Conservation (phyloP, 1,140 invertebrate species). For the Drosophila arizonae region DNA sequence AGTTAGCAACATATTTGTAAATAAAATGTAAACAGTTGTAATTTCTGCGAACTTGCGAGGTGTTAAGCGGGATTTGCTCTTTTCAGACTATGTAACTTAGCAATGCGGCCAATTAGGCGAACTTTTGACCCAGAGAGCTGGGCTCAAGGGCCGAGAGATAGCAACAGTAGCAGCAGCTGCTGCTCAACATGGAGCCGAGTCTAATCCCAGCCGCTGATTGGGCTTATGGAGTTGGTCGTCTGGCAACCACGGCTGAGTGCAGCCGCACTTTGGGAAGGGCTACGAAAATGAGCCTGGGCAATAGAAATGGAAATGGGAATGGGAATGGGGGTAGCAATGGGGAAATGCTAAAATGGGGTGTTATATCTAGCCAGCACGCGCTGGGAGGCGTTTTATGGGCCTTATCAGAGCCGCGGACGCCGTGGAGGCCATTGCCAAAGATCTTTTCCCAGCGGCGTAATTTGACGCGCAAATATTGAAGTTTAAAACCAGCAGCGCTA, state of each 20-base stretch:
- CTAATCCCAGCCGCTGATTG: slow-evolving; percentile 41
- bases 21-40: too few species aligned
- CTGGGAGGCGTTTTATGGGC: neutral
- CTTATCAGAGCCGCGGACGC: slow-evolving; percentile 14
- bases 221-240: slow-evolving; percentile 23
- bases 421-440: slow-evolving; percentile 5
- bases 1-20: too few species aligned
- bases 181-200: slow-evolving; percentile 20
- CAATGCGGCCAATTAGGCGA: slow-evolving; percentile 25
- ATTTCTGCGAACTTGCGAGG: neutral
- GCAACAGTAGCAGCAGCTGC: slow-evolving; percentile 10
- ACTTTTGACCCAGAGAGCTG: neutral
- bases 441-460: slow-evolving; percentile 55
- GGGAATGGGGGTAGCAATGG: neutral
- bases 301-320: neutral
- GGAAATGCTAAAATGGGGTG: neutral
- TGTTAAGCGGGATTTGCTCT: slow-evolving; percentile 4
- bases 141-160: neutral
- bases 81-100: slow-evolving; percentile 4
- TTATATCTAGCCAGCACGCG: neutral
- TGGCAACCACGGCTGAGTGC: slow-evolving; percentile 29
- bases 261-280: neutral
- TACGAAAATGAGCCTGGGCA: neutral
- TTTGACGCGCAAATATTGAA: slow-evolving; percentile 71
- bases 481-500: slow-evolving; percentile 54